Base-by-base conservation (phyloP, 2,797 vertebrate genomes). In the Glossophaga mutica region DNA sequence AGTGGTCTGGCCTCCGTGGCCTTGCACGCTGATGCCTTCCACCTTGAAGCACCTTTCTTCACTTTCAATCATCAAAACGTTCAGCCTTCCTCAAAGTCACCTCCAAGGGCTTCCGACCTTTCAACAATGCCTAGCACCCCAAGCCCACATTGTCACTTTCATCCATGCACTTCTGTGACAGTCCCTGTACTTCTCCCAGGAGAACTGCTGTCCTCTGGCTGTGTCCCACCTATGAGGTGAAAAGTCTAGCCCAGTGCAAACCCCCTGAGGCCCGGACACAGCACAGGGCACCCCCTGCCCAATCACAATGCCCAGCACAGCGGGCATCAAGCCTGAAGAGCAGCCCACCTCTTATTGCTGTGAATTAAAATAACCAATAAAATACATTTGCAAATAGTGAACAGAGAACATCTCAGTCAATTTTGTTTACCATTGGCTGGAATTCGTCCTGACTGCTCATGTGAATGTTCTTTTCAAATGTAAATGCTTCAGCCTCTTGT, bases 161-260 rank as follows among this genome's bases (percentile, higher is more conserved):
- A 1, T 1, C 0, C 5, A 18, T 7, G 12, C 1, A 1, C 8
- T 26, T n/a, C 57, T 22, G 1, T 6, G 4, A 6, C 37, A 16
- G 2, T 2, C 6, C 37, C 15, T 3, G 14, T 2, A 1, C 29
- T 29, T 52, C 18, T 8, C 24, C 29, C 15, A 4, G 2, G 26
- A 15, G 18, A 87, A 34, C 7, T 9, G 0, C 26, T 2, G 3
- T 26, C 9, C 2, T 46, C 62, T 1, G 22, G 9, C 2, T 34
- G 2, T 15, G n/a, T 32, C 19, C 0, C 0, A 16, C 15, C 22
- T 10, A 3, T 9, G 6, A 1, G 12, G 12, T 26, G 19, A 1
- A 6, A 24, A 70, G 2, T 15, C 1, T 16, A 8, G 3, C 5
- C 0, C 7, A 9, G 14, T 0, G 1, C 4, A 10, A 34, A 55